Evolutionary conservation across 2,888 invertebrate species (phyloP).

Genomic region (Pseudeuparius sepicola): DNA sequence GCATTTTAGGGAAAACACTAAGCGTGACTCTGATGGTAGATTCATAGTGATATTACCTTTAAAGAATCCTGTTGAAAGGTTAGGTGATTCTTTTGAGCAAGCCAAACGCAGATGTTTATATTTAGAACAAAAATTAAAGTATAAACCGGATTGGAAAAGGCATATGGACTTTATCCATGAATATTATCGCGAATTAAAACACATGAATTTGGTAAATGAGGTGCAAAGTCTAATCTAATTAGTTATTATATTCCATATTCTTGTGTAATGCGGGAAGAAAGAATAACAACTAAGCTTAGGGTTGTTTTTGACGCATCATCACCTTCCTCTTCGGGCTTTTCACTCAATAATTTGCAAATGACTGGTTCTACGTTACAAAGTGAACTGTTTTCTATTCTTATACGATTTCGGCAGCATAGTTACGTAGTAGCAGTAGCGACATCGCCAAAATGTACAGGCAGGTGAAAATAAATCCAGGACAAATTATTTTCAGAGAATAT

Average conservation of each 20-base stretch:
- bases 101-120: constrained; percentile 13
- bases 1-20: constrained; percentile 10
- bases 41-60: constrained; percentile 20
- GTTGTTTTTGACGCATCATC: constrained; percentile 1
- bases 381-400: not conserved
- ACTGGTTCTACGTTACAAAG: constrained; percentile 2
- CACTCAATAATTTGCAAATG: not conserved
- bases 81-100: constrained; percentile 14
- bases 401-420: not conserved
- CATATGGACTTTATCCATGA: constrained; percentile 20
- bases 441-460: not conserved
- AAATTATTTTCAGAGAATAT: constrained; percentile 11
- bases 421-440: not conserved
- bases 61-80: constrained; percentile 8
- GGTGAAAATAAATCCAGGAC: constrained; percentile 3
- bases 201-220: constrained; percentile 11
- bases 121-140: constrained; percentile 16
- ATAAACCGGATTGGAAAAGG: constrained; percentile 13
- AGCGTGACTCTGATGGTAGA: constrained; percentile 10
- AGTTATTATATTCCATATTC: constrained; percentile 18
- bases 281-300: not conserved
- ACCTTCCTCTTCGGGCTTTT: not conserved
- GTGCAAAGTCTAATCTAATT: too few species aligned
- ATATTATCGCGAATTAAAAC: constrained; percentile 12
- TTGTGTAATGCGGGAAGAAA: constrained; percentile 8